Evolutionary conservation across 1,140 invertebrate species (phyloP), one percentile per base, ranked within the genome.

Genomic region (Phthorimaea operculella): DNA sequence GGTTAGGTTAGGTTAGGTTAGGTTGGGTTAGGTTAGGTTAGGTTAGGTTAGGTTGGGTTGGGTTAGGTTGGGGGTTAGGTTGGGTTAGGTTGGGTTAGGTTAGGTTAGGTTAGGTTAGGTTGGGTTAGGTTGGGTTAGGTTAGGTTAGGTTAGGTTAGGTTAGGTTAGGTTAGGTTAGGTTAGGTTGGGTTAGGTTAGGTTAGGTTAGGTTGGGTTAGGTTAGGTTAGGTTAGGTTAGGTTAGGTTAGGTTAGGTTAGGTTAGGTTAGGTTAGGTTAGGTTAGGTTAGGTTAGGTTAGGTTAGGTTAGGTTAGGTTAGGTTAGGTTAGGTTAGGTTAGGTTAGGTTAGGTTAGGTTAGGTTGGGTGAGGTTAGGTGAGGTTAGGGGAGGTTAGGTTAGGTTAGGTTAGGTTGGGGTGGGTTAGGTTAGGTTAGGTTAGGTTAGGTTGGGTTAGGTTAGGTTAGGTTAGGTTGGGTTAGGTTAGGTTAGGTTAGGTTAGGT

Each of bases 91-190:
- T 51, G 21, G 49, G 49, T 51, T 51, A 51, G 49, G 49, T 51
- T 51, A 51, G 49, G 49, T 51, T 51, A 33, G 49, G 49, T 51
- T 51, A 33, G 49, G 49, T 51, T 51, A 51, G 49, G 49, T 51
- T 51, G 21, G 49, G 49, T 51, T 47, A 47, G 49, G 64, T 68
- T 66, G 54, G 59, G 63, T 61, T 68, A 68, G 64, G 63, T 68
- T 66, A 54, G 59, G 63, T 68, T 68, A 68, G 55, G 64, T 64
- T 65, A 64, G 59, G 63, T 65, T 65, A 65, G 62, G 63, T 65
- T 65, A 61, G 61, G 63, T 65, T 68, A 60, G 61, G 64, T 63
- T 63, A 63, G 56, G 60, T 63, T 63, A 57, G 58, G 60, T 64
- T 66, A 66, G 55, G 58, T 64, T 64, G 67, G 62, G 63, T 64